Evolutionary conservation across 2,797 vertebrate species (phyloP), one percentile per base, ranked within the genome.

Genomic region (Platalea minor): DNA sequence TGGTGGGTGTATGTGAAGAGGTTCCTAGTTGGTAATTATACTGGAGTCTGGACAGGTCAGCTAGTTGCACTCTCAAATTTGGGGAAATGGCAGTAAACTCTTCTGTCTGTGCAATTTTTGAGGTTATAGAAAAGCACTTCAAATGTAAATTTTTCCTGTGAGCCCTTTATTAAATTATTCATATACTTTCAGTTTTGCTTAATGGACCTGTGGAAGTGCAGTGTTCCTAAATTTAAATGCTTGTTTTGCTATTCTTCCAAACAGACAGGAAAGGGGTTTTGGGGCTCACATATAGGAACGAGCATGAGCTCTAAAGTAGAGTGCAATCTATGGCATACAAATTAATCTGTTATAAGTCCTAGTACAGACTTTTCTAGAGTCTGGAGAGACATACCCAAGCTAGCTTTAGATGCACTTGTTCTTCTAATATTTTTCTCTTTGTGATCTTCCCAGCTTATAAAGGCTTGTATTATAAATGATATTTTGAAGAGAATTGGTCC

Each of bases 61-160:
- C 11, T 50, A 33, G 18, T 56, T 67, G 17, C 18, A 28, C 17
- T 81, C 26, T 50, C 13, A 41, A 1, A 4, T 76, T 14, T 54
- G 59, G 28, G 4, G 24, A 79, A 21, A 43, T 9, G 9, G 7
- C 28, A 76, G 18, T 0, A 0, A 79, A 16, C 9, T 85, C 24
- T 83, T 48, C 67, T 64, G 29, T 53, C 39, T 54, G 23, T 48
- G 29, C 5, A 25, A 9, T 60, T 37, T 89, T 75, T 73, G 29
- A 46, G 7, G 54, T 89, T 78, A 54, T 19, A 81, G 41, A 72
- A 63, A 87, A 89, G 2, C 13, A 48, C 13, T 78, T 73, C 14
- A 79, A 61, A 79, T 39, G 11, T 25, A 74, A 28, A 1, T 81
- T 85, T 92, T 89, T 54, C 17, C 15, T 59, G 11, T 26, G 29